phyloP scores from a whole-genome alignment of 2,113 vertebrate genomes.

The Buteo buteo region DNA sequence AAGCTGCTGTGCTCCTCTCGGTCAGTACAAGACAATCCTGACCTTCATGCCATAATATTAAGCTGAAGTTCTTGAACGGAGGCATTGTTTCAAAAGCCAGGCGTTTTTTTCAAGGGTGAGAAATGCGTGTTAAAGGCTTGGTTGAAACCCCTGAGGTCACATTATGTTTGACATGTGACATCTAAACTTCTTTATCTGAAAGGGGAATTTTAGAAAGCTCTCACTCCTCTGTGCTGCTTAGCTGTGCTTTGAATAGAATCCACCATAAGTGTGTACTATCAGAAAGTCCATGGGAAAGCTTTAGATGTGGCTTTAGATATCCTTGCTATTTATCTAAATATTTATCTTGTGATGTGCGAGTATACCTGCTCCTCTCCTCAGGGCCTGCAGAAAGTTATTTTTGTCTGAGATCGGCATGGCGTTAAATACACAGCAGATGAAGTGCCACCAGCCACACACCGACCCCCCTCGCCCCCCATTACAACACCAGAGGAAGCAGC shows the following conservation, averaged over 20 bases:
- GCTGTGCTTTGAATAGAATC: constrained; percentile 17
- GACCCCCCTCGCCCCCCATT: accelerated
- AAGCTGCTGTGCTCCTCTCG: not conserved
- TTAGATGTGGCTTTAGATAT: not conserved
- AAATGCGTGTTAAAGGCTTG: not conserved
- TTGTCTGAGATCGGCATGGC: not conserved
- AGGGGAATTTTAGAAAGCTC: not conserved
- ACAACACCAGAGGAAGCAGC: not conserved
- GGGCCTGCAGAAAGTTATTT: not conserved
- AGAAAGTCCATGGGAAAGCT: not conserved
- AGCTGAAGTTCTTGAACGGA: not conserved
- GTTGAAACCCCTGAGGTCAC: not conserved
- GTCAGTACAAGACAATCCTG: not conserved
- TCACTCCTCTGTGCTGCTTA: not conserved
- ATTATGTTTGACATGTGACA: not conserved
- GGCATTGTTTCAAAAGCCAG: constrained; percentile 42
- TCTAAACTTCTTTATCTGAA: constrained; percentile 27
- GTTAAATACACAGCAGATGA: not conserved
- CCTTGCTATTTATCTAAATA: not conserved
- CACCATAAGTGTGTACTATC: not conserved
- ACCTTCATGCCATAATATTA: not conserved
- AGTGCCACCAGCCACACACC: not conserved
- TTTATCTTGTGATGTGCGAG: not conserved
- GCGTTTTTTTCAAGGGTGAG: not conserved
- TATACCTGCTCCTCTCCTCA: not conserved